Evolutionary conservation across 2,888 invertebrate genomes (phyloP).

Genomic region (Tinea trinotella): DNA sequence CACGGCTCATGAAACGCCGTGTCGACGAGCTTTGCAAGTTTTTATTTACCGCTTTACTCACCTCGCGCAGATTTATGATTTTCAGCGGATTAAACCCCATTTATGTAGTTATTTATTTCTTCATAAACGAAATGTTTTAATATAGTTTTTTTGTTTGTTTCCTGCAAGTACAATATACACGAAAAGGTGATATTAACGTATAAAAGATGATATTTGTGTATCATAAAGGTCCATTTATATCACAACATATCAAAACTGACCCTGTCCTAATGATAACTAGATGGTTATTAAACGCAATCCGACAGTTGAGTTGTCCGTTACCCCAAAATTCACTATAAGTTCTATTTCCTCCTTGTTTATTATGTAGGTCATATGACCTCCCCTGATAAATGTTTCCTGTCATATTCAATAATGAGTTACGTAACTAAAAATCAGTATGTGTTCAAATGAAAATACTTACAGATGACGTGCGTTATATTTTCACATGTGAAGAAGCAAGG

Average conservation of each 20-base stretch:
- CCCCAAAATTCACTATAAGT: background rate
- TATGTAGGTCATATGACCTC: conserved; percentile 1
- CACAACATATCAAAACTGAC: background rate
- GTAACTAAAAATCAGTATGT: background rate
- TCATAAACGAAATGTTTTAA: background rate
- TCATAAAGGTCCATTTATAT: too few relatives aligned
- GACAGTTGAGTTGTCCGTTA: background rate
- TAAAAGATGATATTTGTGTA: too few relatives aligned
- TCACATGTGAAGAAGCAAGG: background rate
- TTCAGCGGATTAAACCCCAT: conserved; percentile 11
- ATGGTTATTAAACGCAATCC: background rate
- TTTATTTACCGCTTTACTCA: conserved; percentile 18
- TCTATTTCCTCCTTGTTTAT: background rate
- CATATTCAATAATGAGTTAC: conserved; percentile 4
- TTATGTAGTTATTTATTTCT: background rate
- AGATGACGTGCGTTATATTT: background rate
- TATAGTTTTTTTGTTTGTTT: background rate
- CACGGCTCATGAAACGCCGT: conserved; percentile 19
- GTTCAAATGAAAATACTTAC: background rate
- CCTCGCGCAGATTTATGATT: conserved; percentile 19
- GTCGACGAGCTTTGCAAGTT: conserved; percentile 10
- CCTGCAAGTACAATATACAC: too few relatives aligned
- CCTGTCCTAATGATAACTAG: background rate
- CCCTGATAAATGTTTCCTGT: conserved; percentile 4
- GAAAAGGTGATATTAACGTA: too few relatives aligned